Percentiles rank a stretch among this genome's conserved stretches.
These are phyloP conservation scores for Siphamia tubifer DNA, from an alignment of 2,113 vertebrate genomes.

Conservation along the genomic window DNA sequence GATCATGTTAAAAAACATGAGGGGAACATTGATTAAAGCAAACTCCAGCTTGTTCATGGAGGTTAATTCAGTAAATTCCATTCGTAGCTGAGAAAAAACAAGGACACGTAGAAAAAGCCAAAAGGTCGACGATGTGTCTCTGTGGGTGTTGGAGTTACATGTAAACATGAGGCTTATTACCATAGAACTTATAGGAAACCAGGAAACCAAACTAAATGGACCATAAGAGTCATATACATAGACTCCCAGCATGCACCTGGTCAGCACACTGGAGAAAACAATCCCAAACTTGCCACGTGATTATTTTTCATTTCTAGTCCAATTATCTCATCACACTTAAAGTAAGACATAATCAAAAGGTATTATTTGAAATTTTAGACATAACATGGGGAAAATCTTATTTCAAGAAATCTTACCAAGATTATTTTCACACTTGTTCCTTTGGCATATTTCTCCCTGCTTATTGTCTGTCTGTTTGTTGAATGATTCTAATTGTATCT, in stretches of 20 bases:
- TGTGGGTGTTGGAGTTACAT: not conserved
- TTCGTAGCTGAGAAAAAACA: not conserved
- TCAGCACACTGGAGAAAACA: not conserved
- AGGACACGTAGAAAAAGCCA: not conserved
- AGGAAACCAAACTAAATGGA: not conserved
- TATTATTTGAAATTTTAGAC: too few species aligned
- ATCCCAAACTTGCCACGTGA: too few species aligned
- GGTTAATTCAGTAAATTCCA: not conserved
- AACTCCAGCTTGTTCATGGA: not conserved
- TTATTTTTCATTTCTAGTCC: too few species aligned
- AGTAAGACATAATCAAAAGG: too few species aligned
- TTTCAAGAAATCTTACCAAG: too few species aligned
- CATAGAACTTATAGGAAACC: not conserved
- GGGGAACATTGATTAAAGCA: constrained; percentile 2
- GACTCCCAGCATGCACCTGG: not conserved
- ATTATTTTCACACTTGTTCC: too few species aligned
- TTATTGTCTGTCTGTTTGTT: too few species aligned
- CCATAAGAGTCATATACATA: not conserved
- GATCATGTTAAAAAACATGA: not conserved
- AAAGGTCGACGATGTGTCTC: not conserved
- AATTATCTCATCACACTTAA: too few species aligned
- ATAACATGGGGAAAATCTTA: too few species aligned
- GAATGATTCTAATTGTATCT: too few species aligned
- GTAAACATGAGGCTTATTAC: not conserved
- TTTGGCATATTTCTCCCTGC: too few species aligned